phyloP scores from a whole-genome alignment of 2,113 vertebrate species.

The Uria aalge region DNA sequence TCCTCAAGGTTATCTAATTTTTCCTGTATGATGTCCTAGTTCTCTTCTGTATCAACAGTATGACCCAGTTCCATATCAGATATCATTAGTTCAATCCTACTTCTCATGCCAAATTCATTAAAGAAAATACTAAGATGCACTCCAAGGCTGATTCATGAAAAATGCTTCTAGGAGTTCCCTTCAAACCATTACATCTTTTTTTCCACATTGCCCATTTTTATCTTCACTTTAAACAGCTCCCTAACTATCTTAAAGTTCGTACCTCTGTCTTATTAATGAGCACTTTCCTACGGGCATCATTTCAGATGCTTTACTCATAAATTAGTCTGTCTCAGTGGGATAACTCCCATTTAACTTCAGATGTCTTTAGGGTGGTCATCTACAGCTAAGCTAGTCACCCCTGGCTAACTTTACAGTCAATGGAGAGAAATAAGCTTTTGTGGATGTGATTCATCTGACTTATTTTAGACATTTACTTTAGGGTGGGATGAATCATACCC shows the following conservation, averaged over 20 bases:
- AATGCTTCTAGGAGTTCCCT: not conserved
- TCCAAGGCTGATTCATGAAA: not conserved
- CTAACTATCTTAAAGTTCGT: not conserved
- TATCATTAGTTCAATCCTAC: not conserved
- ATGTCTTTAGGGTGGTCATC: not conserved
- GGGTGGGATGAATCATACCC: not conserved
- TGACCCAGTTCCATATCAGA: not conserved
- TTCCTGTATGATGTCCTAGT: not conserved
- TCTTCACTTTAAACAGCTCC: not conserved
- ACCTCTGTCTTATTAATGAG: not conserved
- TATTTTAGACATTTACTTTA: not conserved
- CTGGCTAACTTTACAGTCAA: not conserved
- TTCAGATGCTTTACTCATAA: not conserved
- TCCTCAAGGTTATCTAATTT: not conserved
- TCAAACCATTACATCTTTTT: not conserved
- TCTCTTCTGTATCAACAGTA: not conserved
- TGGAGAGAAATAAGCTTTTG: not conserved
- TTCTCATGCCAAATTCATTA: not conserved
- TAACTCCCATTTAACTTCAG: not conserved
- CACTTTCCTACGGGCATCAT: not conserved
- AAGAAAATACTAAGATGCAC: not conserved
- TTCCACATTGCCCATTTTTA: not conserved
- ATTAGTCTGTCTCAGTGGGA: not conserved
- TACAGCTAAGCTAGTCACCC: not conserved
- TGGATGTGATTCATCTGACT: constrained; percentile 3